These are phyloP conservation scores for Melanaphis sacchari DNA, from an alignment of 1,140 invertebrate species.

Conservation along the genomic window DNA sequence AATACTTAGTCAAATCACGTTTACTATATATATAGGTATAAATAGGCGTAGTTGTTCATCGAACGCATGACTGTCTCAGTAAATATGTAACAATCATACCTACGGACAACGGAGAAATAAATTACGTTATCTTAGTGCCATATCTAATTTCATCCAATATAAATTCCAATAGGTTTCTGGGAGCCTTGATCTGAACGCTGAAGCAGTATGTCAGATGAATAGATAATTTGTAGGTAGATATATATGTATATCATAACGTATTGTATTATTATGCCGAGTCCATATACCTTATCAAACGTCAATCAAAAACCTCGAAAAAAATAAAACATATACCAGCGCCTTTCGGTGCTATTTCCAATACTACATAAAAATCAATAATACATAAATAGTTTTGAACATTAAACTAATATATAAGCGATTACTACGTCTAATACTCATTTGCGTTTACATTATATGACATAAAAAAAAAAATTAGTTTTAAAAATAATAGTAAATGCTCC, in stretches of 20 bases:
- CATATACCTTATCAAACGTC: not conserved
- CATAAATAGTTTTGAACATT: not conserved
- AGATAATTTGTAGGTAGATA: not conserved
- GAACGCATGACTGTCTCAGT: not conserved
- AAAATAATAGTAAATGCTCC: no score
- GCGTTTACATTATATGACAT: not conserved
- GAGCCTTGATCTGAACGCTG: not conserved
- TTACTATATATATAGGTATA: not conserved
- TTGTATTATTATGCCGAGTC: not conserved
- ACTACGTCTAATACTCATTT: not conserved
- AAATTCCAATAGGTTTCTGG: not conserved
- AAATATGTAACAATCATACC: not conserved
- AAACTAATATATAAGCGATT: not conserved
- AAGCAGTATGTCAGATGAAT: not conserved
- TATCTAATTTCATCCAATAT: not conserved
- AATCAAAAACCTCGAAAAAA: not conserved
- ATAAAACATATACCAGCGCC: not conserved
- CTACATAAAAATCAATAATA: not conserved
- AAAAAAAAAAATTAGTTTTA: not conserved
- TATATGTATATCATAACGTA: not conserved
- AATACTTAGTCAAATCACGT: conserved; percentile 16
- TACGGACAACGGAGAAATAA: not conserved
- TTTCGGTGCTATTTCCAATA: not conserved
- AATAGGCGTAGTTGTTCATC: not conserved
- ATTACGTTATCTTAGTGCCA: not conserved